These are phyloP conservation scores for Lasiommata megera DNA, from an alignment of 2,888 invertebrate genomes.

Conservation along the genomic window DNA sequence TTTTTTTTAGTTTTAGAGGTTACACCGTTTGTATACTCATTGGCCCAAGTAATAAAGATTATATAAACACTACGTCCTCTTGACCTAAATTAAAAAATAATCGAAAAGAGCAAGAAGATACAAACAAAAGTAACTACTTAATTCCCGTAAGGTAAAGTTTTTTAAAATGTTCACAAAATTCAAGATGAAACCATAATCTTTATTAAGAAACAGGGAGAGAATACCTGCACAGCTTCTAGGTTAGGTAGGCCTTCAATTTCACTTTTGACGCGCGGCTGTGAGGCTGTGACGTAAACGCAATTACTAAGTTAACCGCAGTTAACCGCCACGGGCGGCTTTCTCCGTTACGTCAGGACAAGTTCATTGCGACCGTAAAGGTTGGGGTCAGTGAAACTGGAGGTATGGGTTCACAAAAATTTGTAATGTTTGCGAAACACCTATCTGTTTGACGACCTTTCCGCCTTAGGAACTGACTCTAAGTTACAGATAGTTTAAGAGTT, in stretches of 20 bases:
- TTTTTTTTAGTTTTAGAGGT: too few species aligned
- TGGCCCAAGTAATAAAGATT: too few species aligned
- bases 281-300: slow-evolving; percentile 21
- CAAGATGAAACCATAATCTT: too few species aligned
- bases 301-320: slow-evolving; percentile 14
- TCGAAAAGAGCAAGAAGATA: too few species aligned
- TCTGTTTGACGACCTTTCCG: slow-evolving; percentile 1
- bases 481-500: not conserved
- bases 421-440: not conserved
- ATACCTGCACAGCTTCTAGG: not conserved
- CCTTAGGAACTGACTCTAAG: not conserved
- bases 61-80: too few species aligned
- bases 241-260: slow-evolving; percentile 19
- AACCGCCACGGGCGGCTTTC: slow-evolving; percentile 21
- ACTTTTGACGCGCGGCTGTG: slow-evolving; percentile 24
- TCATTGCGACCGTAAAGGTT: slow-evolving; percentile 29
- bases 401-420: not conserved
- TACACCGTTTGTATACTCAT: too few species aligned
- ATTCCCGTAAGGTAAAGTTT: too few species aligned
- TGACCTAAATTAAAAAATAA: too few species aligned
- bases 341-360: slow-evolving; percentile 28
- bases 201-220: too few species aligned
- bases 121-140: too few species aligned
- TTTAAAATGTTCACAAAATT: too few species aligned
- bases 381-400: slow-evolving; percentile 28